A percentile compares a stretch with the other conserved stretches of the same genome.
phyloP scores from a whole-genome alignment of 1,140 invertebrate species.

The Ostrea denselamellosa region DNA sequence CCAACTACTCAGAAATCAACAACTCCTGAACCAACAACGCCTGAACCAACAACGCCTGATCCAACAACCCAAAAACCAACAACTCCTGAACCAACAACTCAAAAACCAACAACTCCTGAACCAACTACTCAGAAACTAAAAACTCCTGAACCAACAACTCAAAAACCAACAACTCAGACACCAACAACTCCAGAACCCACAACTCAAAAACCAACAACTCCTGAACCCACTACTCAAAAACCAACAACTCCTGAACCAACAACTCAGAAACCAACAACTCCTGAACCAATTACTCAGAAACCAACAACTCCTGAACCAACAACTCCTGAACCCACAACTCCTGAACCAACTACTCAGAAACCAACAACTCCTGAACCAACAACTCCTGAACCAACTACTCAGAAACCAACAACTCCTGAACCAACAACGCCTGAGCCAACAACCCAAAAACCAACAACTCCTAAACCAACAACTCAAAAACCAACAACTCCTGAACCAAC shows the following conservation, averaged over 20 bases:
- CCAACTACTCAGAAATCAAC: not conserved
- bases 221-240: not conserved
- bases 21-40: not conserved
- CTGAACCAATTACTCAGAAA: not conserved
- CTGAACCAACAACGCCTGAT: not conserved
- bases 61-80: not conserved
- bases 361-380: not conserved
- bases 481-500: not conserved
- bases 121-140: not conserved
- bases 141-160: not conserved
- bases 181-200: not conserved
- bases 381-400: not conserved
- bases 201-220: not conserved
- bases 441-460: not conserved
- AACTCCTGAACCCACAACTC: not conserved
- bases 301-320: not conserved
- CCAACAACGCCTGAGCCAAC: not conserved
- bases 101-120: not conserved
- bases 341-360: not conserved
- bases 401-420: not conserved
- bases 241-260: not conserved
- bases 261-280: not conserved
- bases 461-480: not conserved
- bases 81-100: not conserved
- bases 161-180: not conserved